phyloP scores from a whole-genome alignment of 2,888 invertebrate species.

The Tetragonisca angustula region DNA sequence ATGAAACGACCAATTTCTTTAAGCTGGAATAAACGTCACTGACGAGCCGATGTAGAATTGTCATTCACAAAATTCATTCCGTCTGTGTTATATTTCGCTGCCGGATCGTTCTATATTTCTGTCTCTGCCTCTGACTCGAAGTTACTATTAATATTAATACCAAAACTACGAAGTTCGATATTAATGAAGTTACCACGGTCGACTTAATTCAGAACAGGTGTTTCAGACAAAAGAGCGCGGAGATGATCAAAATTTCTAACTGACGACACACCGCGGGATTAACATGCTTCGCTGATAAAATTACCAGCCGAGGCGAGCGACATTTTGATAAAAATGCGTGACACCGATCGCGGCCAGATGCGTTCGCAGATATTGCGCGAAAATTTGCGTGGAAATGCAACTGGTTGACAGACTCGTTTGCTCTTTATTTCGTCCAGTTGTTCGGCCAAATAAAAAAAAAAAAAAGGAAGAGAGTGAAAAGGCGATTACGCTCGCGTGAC shows the following conservation, averaged over 20 bases:
- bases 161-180: no score
- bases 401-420: no score
- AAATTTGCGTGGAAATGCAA: conserved; percentile 3
- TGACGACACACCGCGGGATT: background rate
- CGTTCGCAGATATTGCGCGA: background rate
- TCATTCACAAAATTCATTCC: background rate
- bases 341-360: background rate
- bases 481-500: background rate
- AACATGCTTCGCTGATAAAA: conserved; percentile 30
- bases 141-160: no score
- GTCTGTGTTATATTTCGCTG: no score
- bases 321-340: background rate
- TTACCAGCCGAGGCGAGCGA: background rate
- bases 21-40: background rate
- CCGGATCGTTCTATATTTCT: background rate
- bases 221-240: no score
- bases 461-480: background rate
- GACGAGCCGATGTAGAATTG: background rate
- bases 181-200: background rate
- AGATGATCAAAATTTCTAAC: no score
- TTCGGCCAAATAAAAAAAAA: background rate
- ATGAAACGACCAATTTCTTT: no score
- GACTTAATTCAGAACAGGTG: no score
- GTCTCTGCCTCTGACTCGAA: no score
- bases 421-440: background rate